Base-by-base conservation (phyloP, 1,140 invertebrate genomes). In the Asbolus verrucosus region DNA sequence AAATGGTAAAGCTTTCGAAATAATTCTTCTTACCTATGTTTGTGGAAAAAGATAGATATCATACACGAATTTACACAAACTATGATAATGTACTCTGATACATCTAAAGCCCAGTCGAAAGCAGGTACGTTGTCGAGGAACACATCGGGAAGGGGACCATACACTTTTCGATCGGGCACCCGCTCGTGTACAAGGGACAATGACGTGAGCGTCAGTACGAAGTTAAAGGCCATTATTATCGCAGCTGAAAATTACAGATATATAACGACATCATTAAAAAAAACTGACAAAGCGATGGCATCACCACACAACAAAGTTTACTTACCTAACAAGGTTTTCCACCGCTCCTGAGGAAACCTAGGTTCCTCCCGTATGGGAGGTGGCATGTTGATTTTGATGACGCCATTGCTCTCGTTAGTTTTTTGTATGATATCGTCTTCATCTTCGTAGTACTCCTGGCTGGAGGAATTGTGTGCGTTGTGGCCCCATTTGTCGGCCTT, bases 71-170 rank as follows among this genome's bases (percentile, higher is more conserved):
- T 90, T 27, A 90, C 90, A 59, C 89, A 88, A 76, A 93, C 83
- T 84, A 95, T 92, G 75, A 96, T 95, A 70, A 95, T 85, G 79
- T 93, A 88, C 84, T 96, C 94, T 9, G 92, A 94, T 11, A 93
- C 89, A 78, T 88, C 85, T 11, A 96, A 85, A n/a, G 90, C 92
- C 92, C 92, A 94, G 76, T 91, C 88, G 50, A 85, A 82, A 46
- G 87, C 85, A 50, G 83, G 82, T 31, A 95, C 82, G 77, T 90
- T 89, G 82, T 95, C 92, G 30, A 95, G 85, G 73, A 94, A 85
- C 31, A 93, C 84, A 80, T 96, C 94, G 18, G 92, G 92, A 61
- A 96, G 86, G 24, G 93, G 92, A 43, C 84, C 84, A 75, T 90
- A 89, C 0, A 82, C 85, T 16, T 85, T 83, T 66, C 89, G 83